phyloP scores from a whole-genome alignment of 1,140 invertebrate genomes.

The Ceratitis capitata region DNA sequence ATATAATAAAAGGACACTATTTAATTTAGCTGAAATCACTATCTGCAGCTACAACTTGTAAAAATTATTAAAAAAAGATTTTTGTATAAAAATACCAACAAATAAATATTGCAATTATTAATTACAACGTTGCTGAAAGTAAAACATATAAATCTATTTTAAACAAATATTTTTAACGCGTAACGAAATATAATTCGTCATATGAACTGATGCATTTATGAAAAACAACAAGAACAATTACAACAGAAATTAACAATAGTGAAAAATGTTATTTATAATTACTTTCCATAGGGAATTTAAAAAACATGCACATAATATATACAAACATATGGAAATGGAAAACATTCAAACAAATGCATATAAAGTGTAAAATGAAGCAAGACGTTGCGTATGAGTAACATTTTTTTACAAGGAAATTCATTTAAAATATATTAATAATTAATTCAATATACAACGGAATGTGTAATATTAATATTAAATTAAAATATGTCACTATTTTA shows the following conservation, averaged over 20 bases:
- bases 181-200: background rate
- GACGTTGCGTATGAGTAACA: background rate
- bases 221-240: background rate
- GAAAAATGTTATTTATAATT: background rate
- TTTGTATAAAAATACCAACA: background rate
- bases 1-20: background rate
- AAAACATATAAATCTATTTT: background rate
- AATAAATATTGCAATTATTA: background rate
- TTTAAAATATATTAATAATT: background rate
- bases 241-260: background rate
- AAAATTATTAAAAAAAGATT: background rate
- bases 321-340: background rate
- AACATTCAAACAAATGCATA: background rate
- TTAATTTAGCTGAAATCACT: background rate
- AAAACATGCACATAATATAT: background rate
- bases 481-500: no score
- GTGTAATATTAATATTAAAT: background rate
- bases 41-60: background rate
- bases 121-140: background rate
- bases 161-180: background rate
- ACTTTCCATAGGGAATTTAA: background rate
- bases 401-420: background rate
- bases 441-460: background rate
- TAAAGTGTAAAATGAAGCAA: background rate
- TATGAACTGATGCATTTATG: conserved; percentile 44